These are phyloP conservation scores for Oxytorus armatus DNA, from an alignment of 2,888 invertebrate species.

Conservation along the genomic window DNA sequence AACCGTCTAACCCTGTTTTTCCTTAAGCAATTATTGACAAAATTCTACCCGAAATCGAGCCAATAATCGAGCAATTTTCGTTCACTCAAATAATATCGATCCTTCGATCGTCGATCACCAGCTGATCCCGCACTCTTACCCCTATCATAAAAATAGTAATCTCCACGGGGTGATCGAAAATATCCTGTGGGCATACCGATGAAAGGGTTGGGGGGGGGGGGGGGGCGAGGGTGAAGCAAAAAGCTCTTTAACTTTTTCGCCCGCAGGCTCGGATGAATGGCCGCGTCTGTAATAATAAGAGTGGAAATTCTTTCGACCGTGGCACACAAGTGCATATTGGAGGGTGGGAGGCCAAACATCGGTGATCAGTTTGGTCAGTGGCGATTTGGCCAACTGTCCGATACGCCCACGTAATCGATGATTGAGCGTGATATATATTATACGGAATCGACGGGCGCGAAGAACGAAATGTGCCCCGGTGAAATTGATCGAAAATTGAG, in stretches of 20 bases:
- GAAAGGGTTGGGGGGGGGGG: conserved; percentile 14
- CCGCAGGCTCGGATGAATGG: conserved; percentile 40
- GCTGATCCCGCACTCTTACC: conserved; percentile 51
- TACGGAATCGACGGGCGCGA: too few species aligned
- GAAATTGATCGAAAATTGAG: too few species aligned
- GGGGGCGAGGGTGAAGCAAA: too few species aligned
- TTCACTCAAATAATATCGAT: conserved; percentile 41
- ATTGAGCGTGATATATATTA: conserved; percentile 50
- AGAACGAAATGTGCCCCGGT: too few species aligned
- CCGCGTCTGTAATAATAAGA: conserved; percentile 64
- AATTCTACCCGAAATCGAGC: neutral
- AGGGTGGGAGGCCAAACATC: conserved; percentile 47
- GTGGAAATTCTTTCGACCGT: conserved; percentile 32
- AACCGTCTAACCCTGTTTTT: too few species aligned
- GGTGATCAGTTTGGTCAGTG: conserved; percentile 48
- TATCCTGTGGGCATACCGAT: conserved; percentile 70
- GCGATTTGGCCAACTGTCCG: conserved; percentile 63
- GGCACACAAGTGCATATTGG: conserved; percentile 32
- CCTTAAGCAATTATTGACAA: neutral
- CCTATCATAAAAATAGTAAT: conserved; percentile 69
- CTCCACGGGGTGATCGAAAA: conserved; percentile 76
- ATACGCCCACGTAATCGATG: conserved; percentile 66
- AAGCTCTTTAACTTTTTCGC: conserved; percentile 38
- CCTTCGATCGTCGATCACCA: conserved; percentile 63
- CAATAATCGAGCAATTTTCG: neutral